Percentiles rank a stretch among this genome's conserved stretches.
phyloP scores from a whole-genome alignment of 1,140 invertebrate species.

The Kradibia gibbosae region DNA sequence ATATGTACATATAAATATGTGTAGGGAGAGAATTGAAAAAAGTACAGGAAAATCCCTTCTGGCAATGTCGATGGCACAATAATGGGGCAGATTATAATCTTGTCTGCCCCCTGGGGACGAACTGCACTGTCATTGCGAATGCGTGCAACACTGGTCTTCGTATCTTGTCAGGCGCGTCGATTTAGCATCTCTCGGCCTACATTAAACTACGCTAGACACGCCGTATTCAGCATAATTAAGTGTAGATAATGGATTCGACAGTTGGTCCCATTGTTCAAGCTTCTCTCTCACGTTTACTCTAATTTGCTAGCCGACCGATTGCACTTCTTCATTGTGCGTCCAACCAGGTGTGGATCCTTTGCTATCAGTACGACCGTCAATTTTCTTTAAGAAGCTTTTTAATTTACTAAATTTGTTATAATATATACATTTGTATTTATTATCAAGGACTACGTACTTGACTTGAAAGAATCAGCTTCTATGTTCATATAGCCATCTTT shows the following conservation, averaged over 20 bases:
- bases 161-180: constrained; percentile 65
- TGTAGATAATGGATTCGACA: constrained; percentile 70
- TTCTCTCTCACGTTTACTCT: constrained; percentile 16
- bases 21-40: constrained; percentile 31
- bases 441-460: constrained; percentile 7
- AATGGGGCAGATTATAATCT: constrained; percentile 74
- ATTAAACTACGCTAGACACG: constrained; percentile 4
- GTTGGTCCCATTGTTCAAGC: constrained; percentile 62
- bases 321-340: not conserved
- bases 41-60: constrained; percentile 62
- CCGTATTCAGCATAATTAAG: constrained; percentile 66
- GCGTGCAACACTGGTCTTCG: constrained; percentile 34
- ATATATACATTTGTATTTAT: not conserved
- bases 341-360: constrained; percentile 10
- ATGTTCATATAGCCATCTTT: constrained; percentile 11
- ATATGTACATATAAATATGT: not conserved
- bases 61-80: constrained; percentile 71
- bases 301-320: constrained; percentile 33
- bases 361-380: not conserved
- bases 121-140: constrained; percentile 48
- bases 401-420: not conserved
- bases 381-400: not conserved
- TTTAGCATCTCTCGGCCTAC: not conserved
- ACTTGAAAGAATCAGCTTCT: not conserved
- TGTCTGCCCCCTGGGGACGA: constrained; percentile 69